phyloP scores from a whole-genome alignment of 1,140 invertebrate genomes.

The Heliconius hermathena region DNA sequence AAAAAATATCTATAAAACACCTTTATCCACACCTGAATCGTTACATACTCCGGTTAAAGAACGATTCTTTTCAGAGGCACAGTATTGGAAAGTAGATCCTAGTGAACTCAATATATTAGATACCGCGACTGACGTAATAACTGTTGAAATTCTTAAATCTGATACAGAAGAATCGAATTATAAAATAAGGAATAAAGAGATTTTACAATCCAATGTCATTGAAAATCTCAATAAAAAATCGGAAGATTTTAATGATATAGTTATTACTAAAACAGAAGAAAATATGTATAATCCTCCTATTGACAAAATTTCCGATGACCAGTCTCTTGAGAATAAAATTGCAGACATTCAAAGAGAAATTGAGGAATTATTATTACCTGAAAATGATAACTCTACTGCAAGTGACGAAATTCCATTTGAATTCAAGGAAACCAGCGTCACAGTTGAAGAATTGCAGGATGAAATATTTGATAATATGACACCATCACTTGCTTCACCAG shows the following conservation, averaged over 20 bases:
- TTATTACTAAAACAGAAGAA: neutral
- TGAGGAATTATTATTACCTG: constrained; percentile 74
- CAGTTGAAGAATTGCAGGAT: constrained; percentile 61
- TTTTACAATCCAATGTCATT: neutral
- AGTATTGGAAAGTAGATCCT: constrained; percentile 71
- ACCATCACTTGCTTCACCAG: constrained; percentile 65
- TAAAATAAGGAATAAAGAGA: neutral
- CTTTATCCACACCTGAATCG: constrained; percentile 66
- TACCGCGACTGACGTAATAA: constrained; percentile 52
- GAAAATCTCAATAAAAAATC: constrained; percentile 12
- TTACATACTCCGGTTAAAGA: constrained; percentile 74
- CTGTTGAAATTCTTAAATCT: constrained; percentile 45
- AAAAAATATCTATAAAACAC: constrained; percentile 39
- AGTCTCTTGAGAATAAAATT: constrained; percentile 75
- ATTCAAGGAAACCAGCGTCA: constrained; percentile 55
- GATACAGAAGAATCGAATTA: neutral
- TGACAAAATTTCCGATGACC: constrained; percentile 62
- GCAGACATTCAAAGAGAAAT: constrained; percentile 77
- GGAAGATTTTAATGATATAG: neutral
- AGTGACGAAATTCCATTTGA: constrained; percentile 65
- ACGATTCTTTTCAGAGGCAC: constrained; percentile 70
- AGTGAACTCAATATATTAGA: constrained; percentile 49
- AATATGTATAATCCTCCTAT: neutral
- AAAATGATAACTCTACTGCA: constrained; percentile 65
- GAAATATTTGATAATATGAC: constrained; percentile 62